Evolutionary conservation across 2,888 invertebrate species (phyloP).

Genomic region (Byasa hedistus): DNA sequence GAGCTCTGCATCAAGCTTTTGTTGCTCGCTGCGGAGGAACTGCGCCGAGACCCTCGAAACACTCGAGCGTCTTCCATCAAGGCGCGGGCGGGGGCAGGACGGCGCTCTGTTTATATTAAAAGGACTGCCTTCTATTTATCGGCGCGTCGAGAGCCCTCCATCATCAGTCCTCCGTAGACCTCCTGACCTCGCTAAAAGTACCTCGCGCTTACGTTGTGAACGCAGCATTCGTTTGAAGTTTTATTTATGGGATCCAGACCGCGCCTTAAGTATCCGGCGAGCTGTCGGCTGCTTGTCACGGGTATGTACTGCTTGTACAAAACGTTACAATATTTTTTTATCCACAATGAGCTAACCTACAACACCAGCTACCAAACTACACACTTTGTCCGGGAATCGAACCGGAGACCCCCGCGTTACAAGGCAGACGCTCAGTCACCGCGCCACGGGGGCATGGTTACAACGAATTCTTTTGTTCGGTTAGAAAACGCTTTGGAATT

Average conservation of each 20-base stretch:
- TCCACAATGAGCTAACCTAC: too few relatives aligned
- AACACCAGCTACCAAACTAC: too few relatives aligned
- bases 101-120: slow-evolving; percentile 37
- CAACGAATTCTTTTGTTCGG: too few relatives aligned
- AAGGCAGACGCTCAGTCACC: too few relatives aligned
- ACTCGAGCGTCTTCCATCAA: slow-evolving; percentile 35
- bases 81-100: slow-evolving; percentile 27
- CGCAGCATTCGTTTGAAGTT: not conserved
- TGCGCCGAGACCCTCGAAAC: slow-evolving; percentile 28
- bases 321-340: too few relatives aligned
- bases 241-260: not conserved
- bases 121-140: slow-evolving; percentile 37
- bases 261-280: too few relatives aligned
- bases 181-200: slow-evolving; percentile 33
- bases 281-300: too few relatives aligned
- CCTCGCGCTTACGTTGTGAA: not conserved
- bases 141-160: slow-evolving; percentile 35
- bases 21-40: slow-evolving; percentile 31
- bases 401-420: too few relatives aligned
- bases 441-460: too few relatives aligned
- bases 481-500: too few relatives aligned
- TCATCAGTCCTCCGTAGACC: slow-evolving; percentile 33
- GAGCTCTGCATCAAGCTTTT: slow-evolving; percentile 25
- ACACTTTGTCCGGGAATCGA: too few relatives aligned
- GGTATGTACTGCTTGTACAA: too few relatives aligned